Evolutionary conservation across 2,113 vertebrate species (phyloP).

Genomic region (Mobula hypostoma): DNA sequence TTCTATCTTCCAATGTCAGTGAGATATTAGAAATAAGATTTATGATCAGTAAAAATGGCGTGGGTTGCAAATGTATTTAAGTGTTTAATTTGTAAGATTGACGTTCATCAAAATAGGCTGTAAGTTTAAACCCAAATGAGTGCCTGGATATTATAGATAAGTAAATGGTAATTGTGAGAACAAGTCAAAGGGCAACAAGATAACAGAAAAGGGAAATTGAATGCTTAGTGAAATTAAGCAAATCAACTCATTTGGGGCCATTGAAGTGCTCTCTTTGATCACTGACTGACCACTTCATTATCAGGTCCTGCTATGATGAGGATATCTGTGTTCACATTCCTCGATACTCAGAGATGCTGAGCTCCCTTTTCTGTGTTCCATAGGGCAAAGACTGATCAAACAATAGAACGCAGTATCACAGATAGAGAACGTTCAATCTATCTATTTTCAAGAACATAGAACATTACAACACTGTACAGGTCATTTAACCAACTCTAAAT

Average conservation of each 20-base stretch:
- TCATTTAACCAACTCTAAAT: too few species aligned
- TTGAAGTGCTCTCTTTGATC: neutral
- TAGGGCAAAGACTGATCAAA: neutral
- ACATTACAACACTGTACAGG: too few species aligned
- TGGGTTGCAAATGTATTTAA: constrained; percentile 20
- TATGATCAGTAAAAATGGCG: constrained; percentile 25
- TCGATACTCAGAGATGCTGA: too few species aligned
- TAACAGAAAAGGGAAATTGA: constrained; percentile 17
- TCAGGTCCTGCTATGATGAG: neutral
- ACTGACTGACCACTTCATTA: neutral
- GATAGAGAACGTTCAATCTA: neutral
- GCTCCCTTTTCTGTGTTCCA: neutral
- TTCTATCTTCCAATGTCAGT: neutral
- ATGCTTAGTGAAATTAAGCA: neutral
- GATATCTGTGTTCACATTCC: too few species aligned
- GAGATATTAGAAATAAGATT: constrained; percentile 11
- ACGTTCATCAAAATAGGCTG: neutral
- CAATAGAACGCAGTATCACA: neutral
- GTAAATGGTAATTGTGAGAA: neutral
- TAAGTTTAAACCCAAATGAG: constrained; percentile 1
- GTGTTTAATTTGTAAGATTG: constrained; percentile 20
- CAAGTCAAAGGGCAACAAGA: constrained; percentile 21
- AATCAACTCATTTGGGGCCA: neutral
- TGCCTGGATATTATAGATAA: neutral
- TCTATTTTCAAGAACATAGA: neutral